Evolutionary conservation across 2,797 vertebrate species (phyloP).

Genomic region (Pogonophryne albipinna): DNA sequence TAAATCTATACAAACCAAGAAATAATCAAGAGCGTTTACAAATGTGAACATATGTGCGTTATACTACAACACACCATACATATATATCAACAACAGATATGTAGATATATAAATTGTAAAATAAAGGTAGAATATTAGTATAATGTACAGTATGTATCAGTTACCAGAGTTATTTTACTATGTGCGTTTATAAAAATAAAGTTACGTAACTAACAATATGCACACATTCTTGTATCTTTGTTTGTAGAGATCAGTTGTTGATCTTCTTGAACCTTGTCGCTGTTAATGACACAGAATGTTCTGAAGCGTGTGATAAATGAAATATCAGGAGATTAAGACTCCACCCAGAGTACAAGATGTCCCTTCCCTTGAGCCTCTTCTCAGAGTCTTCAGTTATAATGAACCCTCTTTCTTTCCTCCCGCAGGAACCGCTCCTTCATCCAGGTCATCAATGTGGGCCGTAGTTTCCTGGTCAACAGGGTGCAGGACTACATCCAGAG

Average conservation of each 20-base stretch:
- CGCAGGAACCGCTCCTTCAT: conserved; percentile 94
- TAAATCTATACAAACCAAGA: too few species aligned
- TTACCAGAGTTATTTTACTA: too few species aligned
- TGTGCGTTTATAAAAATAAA: not conserved
- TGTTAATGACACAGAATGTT: not conserved
- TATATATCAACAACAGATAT: too few species aligned
- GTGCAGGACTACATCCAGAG: conserved; percentile 99
- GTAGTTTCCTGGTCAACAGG: conserved; percentile 94
- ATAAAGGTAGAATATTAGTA: too few species aligned
- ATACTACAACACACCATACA: too few species aligned
- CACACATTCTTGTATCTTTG: not conserved
- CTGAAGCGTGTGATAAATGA: not conserved
- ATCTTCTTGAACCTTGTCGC: not conserved
- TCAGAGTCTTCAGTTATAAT: not conserved
- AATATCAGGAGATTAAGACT: conserved; percentile 33
- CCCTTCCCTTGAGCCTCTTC: not conserved
- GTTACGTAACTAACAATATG: not conserved
- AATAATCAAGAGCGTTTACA: too few species aligned
- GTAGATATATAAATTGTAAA: too few species aligned
- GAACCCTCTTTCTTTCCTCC: not conserved
- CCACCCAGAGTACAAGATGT: conserved; percentile 23
- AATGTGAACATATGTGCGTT: too few species aligned
- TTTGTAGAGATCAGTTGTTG: not conserved
- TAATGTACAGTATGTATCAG: too few species aligned
- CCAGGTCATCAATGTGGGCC: conserved; percentile 97